Evolutionary conservation across 2,797 vertebrate species (phyloP), one percentile per base, ranked within the genome.

Genomic region (Rhincodon typus): DNA sequence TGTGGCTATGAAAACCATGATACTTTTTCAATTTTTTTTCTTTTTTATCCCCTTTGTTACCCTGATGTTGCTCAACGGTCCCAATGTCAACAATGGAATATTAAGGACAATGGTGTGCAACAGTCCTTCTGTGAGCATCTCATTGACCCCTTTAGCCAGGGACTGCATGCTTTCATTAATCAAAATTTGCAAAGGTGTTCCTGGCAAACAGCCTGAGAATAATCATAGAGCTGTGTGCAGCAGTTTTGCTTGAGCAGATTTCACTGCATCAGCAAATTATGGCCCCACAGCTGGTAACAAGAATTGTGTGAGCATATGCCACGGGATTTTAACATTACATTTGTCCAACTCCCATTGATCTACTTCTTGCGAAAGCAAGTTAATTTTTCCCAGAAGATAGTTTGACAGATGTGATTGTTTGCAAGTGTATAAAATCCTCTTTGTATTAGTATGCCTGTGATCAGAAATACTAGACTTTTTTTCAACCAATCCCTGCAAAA

Each of bases 251-350:
- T 21, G 19, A 94, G 34, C 4, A 21, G 93, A 96, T 96, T 30
- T 96, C 96, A 46, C 84, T 96, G 70, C 82, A 95, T 96, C 96
- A 97, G 96, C 96, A 96, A 38, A 97, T 96, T 95, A 96, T 95
- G 96, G 96, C 88, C 96, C 96, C 87, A 34, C 95, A 95, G 70
- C 74, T 95, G 96, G 96, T 42, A 46, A 5, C 69, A 42, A 8
- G 57, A 88, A 87, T 42, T 96, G 97, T 96, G 88, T 96, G 97
- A 96, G 96, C 38, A 94, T 25, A 50, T 46, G 67, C 69, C 67
- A 97, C 96, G 94, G 50, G 21, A 1, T 96, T 96, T 97, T 97
- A 97, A 96, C 96, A 96, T 96, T 96, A 96, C 96, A 97, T 96
- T 87, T 77, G 74, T 96, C 93, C 96, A 96, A 42, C 96, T 96